A percentile compares a stretch with the other conserved stretches of the same genome.
phyloP scores from a whole-genome alignment of 2,113 vertebrate genomes.

The Chaetorhynchus papuensis region DNA sequence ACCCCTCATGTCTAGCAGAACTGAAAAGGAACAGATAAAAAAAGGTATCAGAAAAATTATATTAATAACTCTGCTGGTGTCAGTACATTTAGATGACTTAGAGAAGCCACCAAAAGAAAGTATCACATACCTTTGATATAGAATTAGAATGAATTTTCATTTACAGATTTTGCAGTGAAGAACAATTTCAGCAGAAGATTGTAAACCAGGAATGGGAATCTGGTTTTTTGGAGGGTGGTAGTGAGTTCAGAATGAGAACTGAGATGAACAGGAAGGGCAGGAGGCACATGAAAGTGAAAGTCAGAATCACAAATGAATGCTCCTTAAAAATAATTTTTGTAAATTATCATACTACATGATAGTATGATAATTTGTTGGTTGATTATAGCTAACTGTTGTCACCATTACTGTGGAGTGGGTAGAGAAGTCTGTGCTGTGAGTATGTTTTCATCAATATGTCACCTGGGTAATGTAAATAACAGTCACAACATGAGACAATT shows the following conservation, averaged over 20 bases:
- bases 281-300: accelerated
- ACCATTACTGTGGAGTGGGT: not conserved
- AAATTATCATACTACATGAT: not conserved
- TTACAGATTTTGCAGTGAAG: not conserved
- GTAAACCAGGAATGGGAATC: not conserved
- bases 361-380: not conserved
- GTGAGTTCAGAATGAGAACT: not conserved
- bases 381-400: not conserved
- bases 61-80: not conserved
- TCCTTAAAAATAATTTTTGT: not conserved
- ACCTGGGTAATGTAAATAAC: not conserved
- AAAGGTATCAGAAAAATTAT: not conserved
- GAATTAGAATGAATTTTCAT: not conserved
- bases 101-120: not conserved
- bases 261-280: not conserved
- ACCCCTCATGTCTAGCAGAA: not conserved
- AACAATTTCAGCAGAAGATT: not conserved
- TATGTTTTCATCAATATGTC: not conserved
- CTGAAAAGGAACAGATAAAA: not conserved
- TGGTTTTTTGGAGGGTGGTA: not conserved
- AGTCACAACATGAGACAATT: not conserved
- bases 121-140: not conserved
- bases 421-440: not conserved
- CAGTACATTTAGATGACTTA: not conserved
- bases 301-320: not conserved